Evolutionary conservation across 2,797 vertebrate species (phyloP).

Genomic region (Sebastes wilsoni): DNA sequence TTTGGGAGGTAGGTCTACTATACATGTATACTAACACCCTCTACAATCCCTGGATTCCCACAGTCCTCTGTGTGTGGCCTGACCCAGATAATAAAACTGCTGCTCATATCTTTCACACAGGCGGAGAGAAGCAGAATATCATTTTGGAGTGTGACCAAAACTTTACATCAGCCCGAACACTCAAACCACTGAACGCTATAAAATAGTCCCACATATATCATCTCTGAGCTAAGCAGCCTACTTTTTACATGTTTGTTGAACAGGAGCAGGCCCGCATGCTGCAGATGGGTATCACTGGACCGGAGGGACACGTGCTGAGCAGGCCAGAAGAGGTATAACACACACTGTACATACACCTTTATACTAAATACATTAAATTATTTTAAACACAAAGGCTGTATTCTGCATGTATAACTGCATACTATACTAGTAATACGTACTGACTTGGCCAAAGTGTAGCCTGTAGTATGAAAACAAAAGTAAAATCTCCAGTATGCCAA

Average conservation of each 20-base stretch:
- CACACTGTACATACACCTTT: neutral
- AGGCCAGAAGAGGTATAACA: slow-evolving; percentile 93
- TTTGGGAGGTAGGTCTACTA: neutral
- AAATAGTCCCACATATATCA: neutral
- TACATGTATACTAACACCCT: neutral
- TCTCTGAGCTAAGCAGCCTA: neutral
- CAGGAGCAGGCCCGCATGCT: slow-evolving; percentile 96
- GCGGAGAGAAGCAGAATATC: slow-evolving; percentile 1
- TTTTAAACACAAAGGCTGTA: neutral
- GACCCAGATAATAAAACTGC: slow-evolving; percentile 8
- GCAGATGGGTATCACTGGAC: slow-evolving; percentile 98
- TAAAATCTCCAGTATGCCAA: too few species aligned
- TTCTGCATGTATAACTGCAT: too few species aligned
- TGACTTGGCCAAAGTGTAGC: too few species aligned
- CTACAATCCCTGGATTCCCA: neutral
- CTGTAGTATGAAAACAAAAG: too few species aligned
- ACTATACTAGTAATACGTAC: too few species aligned
- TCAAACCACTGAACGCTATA: neutral
- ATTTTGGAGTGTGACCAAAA: slow-evolving; percentile 15
- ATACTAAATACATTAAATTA: neutral
- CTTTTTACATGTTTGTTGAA: slow-evolving; percentile 35
- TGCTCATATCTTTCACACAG: neutral
- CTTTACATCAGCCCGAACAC: slow-evolving; percentile 11
- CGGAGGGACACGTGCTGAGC: slow-evolving; percentile 96
- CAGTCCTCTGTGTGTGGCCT: slow-evolving; percentile 34